phyloP scores from a whole-genome alignment of 35 echinoderm and acorn worm species.

The Heliocidaris tuberculata region DNA sequence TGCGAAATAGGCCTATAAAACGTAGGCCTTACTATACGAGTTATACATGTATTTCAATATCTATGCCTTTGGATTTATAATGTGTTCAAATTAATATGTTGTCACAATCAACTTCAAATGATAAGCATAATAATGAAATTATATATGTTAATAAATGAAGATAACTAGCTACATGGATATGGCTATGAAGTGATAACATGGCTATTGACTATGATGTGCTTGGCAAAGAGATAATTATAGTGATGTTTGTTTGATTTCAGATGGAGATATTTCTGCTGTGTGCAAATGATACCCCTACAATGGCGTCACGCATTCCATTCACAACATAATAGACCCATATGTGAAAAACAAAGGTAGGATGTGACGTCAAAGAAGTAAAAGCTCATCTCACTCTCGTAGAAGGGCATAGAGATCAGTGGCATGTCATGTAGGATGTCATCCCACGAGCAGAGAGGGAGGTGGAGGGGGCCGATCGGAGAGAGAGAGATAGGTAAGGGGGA shows the following conservation, averaged over 20 bases:
- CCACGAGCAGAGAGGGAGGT: too few relatives aligned
- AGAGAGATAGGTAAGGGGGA: not conserved
- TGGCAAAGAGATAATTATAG: not conserved
- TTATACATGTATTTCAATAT: too few relatives aligned
- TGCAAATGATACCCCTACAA: not conserved
- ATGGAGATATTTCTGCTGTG: not conserved
- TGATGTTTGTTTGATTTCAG: not conserved
- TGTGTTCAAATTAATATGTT: too few relatives aligned
- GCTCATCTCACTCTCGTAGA: not conserved
- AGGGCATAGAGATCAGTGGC: too few relatives aligned
- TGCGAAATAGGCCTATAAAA: too few relatives aligned
- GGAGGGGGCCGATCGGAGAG: not conserved
- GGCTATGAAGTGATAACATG: too few relatives aligned
- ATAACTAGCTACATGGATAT: not conserved
- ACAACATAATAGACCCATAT: not conserved
- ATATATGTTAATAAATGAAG: not conserved
- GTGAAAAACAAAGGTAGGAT: not conserved
- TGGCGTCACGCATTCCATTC: slow-evolving; percentile 8
- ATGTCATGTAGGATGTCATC: too few relatives aligned
- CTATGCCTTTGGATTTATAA: too few relatives aligned
- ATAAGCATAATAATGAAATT: too few relatives aligned
- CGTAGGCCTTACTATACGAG: too few relatives aligned
- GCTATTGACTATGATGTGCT: too few relatives aligned
- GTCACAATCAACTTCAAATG: too few relatives aligned
- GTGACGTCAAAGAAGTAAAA: not conserved